Percentiles rank a stretch among this genome's conserved stretches.
Evolutionary conservation across 2,113 vertebrate species (phyloP).

Genomic region (Cromileptes altivelis): DNA sequence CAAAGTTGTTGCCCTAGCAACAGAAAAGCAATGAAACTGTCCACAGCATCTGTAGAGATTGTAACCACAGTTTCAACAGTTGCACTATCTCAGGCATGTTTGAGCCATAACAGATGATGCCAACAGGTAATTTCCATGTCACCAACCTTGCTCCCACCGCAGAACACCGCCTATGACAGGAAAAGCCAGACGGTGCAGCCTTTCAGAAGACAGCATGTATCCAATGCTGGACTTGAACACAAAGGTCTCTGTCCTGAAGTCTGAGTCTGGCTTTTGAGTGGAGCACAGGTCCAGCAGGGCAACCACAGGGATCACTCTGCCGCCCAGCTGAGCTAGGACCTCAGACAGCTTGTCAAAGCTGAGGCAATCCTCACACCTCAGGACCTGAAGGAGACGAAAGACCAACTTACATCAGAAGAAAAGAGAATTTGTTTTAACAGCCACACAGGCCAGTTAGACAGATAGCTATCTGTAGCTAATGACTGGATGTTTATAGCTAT

Average conservation of each 20-base stretch:
- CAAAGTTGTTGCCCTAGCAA: too few relatives aligned
- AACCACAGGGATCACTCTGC: slow-evolving; percentile 87
- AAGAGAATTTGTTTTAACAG: not conserved
- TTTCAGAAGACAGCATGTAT: slow-evolving; percentile 85
- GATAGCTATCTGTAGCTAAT: not conserved
- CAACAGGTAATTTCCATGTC: not conserved
- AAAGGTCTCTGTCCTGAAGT: slow-evolving; percentile 64
- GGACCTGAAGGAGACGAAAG: slow-evolving; percentile 75
- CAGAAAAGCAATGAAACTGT: too few relatives aligned
- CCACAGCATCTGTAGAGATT: not conserved
- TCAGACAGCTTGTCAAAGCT: slow-evolving; percentile 88
- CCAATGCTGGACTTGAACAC: slow-evolving; percentile 84
- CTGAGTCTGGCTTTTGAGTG: slow-evolving; percentile 1
- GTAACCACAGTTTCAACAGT: not conserved
- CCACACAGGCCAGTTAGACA: not conserved
- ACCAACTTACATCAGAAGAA: not conserved
- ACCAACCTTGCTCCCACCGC: slow-evolving; percentile 81
- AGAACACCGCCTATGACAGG: slow-evolving; percentile 82
- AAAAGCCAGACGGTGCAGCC: slow-evolving; percentile 83
- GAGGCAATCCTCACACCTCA: slow-evolving; percentile 82
- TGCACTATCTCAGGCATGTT: not conserved
- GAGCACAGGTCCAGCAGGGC: slow-evolving; percentile 74
- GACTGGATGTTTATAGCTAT: not conserved
- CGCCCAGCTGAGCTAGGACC: slow-evolving; percentile 82
- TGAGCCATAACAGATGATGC: not conserved